phyloP scores from a whole-genome alignment of 1,140 invertebrate genomes.

The Sitobion miscanthi region DNA sequence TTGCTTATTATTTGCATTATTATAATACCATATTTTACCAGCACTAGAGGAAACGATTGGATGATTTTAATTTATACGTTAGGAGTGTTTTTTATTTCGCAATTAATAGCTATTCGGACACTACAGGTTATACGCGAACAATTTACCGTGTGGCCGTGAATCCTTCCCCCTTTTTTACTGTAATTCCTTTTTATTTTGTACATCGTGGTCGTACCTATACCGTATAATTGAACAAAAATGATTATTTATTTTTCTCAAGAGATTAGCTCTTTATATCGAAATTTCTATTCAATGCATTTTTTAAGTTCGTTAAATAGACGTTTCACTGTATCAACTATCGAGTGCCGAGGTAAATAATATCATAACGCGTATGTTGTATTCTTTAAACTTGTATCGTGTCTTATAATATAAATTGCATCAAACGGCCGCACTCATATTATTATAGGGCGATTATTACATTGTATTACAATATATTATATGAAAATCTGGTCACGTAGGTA shows the following conservation, averaged over 20 bases:
- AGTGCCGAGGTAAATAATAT: too few relatives aligned
- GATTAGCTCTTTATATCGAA: neutral
- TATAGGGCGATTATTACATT: neutral
- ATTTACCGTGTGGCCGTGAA: too few relatives aligned
- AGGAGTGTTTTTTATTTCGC: too few relatives aligned
- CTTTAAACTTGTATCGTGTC: neutral
- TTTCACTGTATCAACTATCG: neutral
- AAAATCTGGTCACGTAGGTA: neutral
- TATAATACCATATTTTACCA: neutral
- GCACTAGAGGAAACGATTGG: neutral
- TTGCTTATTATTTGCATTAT: neutral
- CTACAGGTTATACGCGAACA: too few relatives aligned
- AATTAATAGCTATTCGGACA: too few relatives aligned
- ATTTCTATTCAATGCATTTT: neutral
- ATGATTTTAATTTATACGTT: neutral
- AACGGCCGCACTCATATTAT: neutral
- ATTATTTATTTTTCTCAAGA: too few relatives aligned
- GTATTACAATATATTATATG: neutral
- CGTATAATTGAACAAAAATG: too few relatives aligned
- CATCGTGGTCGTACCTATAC: too few relatives aligned
- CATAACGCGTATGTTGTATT: too few relatives aligned
- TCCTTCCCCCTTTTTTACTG: too few relatives aligned
- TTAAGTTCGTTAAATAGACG: neutral
- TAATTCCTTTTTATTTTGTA: too few relatives aligned
- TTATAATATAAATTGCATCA: neutral